phyloP scores from a whole-genome alignment of 2,888 invertebrate species.

The Panzeria rudis region DNA sequence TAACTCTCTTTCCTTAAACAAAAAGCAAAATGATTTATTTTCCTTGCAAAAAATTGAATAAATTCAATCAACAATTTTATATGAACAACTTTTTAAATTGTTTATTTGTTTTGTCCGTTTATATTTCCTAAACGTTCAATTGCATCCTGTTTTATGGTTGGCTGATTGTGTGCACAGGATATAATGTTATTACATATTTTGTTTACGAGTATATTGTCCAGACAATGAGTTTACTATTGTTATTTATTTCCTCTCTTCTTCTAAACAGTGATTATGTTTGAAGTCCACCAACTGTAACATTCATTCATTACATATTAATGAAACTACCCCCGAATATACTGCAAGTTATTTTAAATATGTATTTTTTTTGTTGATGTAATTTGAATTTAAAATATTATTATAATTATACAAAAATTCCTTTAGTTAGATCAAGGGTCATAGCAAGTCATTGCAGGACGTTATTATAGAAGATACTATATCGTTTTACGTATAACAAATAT shows the following conservation, averaged over 20 bases:
- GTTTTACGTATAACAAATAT: slow-evolving; percentile 24
- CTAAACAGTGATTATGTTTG: slow-evolving; percentile 55
- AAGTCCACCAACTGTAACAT: slow-evolving; percentile 67
- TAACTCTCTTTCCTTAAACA: slow-evolving; percentile 42
- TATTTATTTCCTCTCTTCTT: slow-evolving; percentile 22
- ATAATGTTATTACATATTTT: neutral
- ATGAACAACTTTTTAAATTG: slow-evolving; percentile 49
- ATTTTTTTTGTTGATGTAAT: neutral
- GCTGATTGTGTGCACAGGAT: slow-evolving; percentile 63
- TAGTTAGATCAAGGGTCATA: slow-evolving; percentile 10
- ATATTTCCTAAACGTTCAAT: slow-evolving; percentile 58
- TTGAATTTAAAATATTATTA: slow-evolving; percentile 14
- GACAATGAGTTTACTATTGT: neutral
- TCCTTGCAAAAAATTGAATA: neutral
- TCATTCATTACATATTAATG: slow-evolving; percentile 2
- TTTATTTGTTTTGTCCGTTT: slow-evolving; percentile 14
- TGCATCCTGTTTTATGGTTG: slow-evolving; percentile 72
- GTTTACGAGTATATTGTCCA: neutral
- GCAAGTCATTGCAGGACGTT: neutral
- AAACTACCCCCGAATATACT: slow-evolving; percentile 15
- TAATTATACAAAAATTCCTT: slow-evolving; percentile 26
- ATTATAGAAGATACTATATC: slow-evolving; percentile 17
- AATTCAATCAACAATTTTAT: slow-evolving; percentile 53
- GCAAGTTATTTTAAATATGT: neutral
- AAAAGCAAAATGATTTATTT: slow-evolving; percentile 27